Evolutionary conservation across 2,888 invertebrate species (phyloP), one percentile per base, ranked within the genome.

Genomic region (Lamproptera curius): DNA sequence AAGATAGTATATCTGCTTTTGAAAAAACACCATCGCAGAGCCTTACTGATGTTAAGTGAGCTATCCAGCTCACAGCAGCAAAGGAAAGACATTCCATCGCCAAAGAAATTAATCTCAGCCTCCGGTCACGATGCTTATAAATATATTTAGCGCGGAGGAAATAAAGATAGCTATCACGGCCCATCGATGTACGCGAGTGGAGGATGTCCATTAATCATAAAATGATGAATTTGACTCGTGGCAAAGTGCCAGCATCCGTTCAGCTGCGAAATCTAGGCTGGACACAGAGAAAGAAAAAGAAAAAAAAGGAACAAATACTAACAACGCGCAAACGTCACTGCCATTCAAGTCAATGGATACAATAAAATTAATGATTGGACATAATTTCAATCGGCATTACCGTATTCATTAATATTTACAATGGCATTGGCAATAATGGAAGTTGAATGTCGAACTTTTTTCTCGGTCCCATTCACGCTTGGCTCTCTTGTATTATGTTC

Each of bases 281-380:
- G 61, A 56, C 41, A 41, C 47, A 56, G 58, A 60, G 57, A 61
- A 58, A 65, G 68, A 46, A 20, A 20, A 20, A 20, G 6, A 20
- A 20, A 20, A n/a, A n/a, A n/a, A n/a, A n/a, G n/a, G n/a, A n/a
- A n/a, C n/a, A n/a, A 65, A 2, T 28, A 11, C 63, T 61, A 59
- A 63, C 58, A 57, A 66, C 62, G 46, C 28, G 45, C 46, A 23
- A 40, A 37, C 58, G 61, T 67, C 59, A 65, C 63, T 63, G 61
- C 80, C 74, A 80, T 81, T 82, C 73, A 82, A 82, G 74, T 77
- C 80, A 82, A 82, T 78, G 63, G 69, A 66, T 69, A 75, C 69
- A 75, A 73, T 76, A 76, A 77, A 73, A 77, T 72, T 76, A 77
- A 76, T 74, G 73, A 69, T 66, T 53, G 53, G 53, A 67, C 72